These are phyloP conservation scores for Heliocidaris erythrogramma DNA, from an alignment of 35 echinoderm and acorn worm species.

Conservation along the genomic window DNA sequence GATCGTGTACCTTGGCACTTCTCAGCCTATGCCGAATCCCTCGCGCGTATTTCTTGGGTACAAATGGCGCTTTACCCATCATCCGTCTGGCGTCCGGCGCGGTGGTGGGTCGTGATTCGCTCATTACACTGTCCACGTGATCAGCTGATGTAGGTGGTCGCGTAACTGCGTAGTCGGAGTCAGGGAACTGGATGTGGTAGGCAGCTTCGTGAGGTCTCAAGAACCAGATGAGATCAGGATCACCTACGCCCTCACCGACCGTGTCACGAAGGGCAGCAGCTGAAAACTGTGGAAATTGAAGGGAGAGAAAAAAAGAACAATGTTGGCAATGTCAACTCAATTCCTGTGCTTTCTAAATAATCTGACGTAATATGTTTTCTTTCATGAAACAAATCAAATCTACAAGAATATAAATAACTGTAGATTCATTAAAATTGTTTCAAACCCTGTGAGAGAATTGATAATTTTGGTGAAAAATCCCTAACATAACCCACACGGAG, in stretches of 20 bases:
- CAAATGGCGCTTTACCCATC: constrained; percentile 24
- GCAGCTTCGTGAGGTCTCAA: constrained; percentile 78
- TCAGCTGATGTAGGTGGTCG: neutral
- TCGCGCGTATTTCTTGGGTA: constrained; percentile 38
- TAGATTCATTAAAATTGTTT: too few relatives aligned
- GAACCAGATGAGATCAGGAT: constrained; percentile 80
- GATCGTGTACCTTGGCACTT: constrained; percentile 30
- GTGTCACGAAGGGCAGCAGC: constrained; percentile 58
- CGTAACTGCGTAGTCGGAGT: neutral
- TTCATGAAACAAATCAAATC: too few relatives aligned
- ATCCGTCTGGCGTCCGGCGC: constrained; percentile 3
- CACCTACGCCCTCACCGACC: constrained; percentile 54
- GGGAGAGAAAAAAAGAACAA: neutral
- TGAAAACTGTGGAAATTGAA: constrained; percentile 44
- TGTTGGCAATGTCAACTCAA: too few relatives aligned
- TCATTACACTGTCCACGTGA: neutral
- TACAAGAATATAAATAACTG: too few relatives aligned
- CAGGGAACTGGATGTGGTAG: constrained; percentile 49
- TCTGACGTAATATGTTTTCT: too few relatives aligned
- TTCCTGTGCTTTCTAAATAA: too few relatives aligned
- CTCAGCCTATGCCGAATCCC: neutral
- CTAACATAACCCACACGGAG: too few relatives aligned
- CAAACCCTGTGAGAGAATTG: too few relatives aligned
- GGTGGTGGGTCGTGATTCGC: constrained; percentile 17
- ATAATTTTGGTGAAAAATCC: too few relatives aligned